Conservation (phyloP, 2,888 invertebrate species). For the Cotesia congregata region DNA sequence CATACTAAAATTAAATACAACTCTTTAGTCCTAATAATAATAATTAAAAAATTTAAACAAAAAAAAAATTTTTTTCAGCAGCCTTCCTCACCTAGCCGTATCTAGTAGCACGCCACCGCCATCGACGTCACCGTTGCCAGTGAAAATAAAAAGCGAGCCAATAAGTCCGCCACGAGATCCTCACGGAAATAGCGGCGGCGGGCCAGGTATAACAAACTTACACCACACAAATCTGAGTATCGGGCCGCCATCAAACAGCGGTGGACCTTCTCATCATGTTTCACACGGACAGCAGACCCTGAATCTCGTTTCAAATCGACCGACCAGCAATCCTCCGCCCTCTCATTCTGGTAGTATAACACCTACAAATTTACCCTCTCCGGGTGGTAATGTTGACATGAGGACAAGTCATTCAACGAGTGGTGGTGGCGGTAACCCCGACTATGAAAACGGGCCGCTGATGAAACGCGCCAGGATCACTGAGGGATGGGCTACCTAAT, state of each 20-base stretch:
- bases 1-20: no score
- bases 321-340: conserved; percentile 67
- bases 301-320: conserved; percentile 66
- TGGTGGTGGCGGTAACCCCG: conserved; percentile 68
- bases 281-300: conserved; percentile 63
- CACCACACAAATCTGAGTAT: conserved; percentile 68
- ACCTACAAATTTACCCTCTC: conserved; percentile 86
- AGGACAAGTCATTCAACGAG: conserved; percentile 73
- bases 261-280: conserved; percentile 59
- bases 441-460: conserved; percentile 78
- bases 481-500: conserved; percentile 94
- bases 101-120: conserved; percentile 85
- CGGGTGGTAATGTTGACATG: conserved; percentile 73
- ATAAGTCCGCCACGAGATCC: conserved; percentile 93
- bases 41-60: neutral
- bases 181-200: conserved; percentile 71
- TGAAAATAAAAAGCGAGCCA: conserved; percentile 95
- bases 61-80: conserved; percentile 68
- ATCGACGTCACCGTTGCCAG: conserved; percentile 83
- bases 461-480: conserved; percentile 89
- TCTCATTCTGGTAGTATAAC: conserved; percentile 81
- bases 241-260: conserved; percentile 63
- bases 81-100: conserved; percentile 83
- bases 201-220: conserved; percentile 68
- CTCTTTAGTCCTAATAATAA: no score